These are phyloP conservation scores for Thaumetopoea pityocampa DNA, from an alignment of 1,140 invertebrate species.

Conservation along the genomic window DNA sequence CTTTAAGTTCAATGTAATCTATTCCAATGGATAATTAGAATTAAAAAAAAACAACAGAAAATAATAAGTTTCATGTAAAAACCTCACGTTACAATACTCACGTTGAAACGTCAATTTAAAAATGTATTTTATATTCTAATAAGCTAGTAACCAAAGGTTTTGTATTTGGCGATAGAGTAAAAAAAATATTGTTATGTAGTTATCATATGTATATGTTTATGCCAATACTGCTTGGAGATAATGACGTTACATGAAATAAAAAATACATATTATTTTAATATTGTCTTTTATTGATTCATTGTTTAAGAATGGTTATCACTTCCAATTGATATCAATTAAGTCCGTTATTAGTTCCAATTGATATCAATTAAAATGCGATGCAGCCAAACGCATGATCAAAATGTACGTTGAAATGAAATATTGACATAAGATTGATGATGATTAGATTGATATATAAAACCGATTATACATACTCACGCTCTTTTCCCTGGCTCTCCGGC, in stretches of 20 bases:
- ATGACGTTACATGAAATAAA: conserved; percentile 62
- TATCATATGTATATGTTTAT: conserved; percentile 48
- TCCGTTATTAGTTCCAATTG: no score
- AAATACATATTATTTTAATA: conserved; percentile 50
- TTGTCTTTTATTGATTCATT: conserved; percentile 27
- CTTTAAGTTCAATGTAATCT: no score
- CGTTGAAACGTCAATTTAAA: conserved; percentile 19
- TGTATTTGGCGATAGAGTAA: conserved; percentile 53
- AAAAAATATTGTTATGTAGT: conserved; percentile 52
- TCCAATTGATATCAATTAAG: no score
- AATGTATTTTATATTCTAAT: conserved; percentile 28
- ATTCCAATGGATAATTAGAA: no score
- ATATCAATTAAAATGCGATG: no score
- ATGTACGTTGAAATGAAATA: no score
- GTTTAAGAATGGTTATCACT: no score
- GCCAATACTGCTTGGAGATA: conserved; percentile 56
- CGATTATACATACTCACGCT: no score
- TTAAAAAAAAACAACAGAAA: background rate
- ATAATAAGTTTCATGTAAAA: background rate
- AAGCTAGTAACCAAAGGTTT: conserved; percentile 73
- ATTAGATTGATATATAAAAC: no score
- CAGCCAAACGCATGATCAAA: no score
- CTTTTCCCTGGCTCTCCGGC: no score
- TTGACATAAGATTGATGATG: no score
- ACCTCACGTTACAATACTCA: conserved; percentile 26